Evolutionary conservation across 2,888 invertebrate species (phyloP), one percentile per base, ranked within the genome.

Genomic region (Limnephilus rhombicus): DNA sequence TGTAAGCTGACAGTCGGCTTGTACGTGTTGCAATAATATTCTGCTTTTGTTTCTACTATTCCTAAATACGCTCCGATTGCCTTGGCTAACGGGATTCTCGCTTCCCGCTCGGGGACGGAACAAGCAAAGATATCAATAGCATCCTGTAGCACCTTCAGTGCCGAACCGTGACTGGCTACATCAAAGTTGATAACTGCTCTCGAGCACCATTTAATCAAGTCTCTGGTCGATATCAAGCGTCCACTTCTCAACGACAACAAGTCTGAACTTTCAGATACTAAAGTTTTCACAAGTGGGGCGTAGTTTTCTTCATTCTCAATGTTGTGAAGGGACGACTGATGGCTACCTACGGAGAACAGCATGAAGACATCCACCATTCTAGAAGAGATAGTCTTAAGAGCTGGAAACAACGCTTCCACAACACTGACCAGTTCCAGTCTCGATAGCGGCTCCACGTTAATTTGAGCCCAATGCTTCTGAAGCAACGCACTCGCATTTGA

Each of bases 51-150:
- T 94, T 97, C 97, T 1, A 98, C 97, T 53, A 99, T 97, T 80
- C 99, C 99, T 87, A 99, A 96, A 94, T 97, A 97, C 0, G 97
- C 97, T 15, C 98, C 98, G 90, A 99, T 97, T 94, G 97, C 97
- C 94, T 97, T 97, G 0, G 98, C 97, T 41, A 98, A 95, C 94
- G 96, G 96, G 90, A 98, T 94, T 94, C 98, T 97, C 90, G 97
- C 96, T 92, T 96, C 97, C 94, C 96, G 95, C n/a, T 97, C 97
- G 0, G 98, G 95, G 49, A 98, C 96, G 41, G 98, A 98, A 90
- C 98, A 98, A 93, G 98, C 98, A 95, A 99, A 99, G 93, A 99
- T 97, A 94, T 99, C 99, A 37, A 99, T 97, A 0, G 99, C 98
- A 95, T 99, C 98, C 95, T 98, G 98, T 85, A 98, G 97, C 1